A percentile compares a stretch with the other conserved stretches of the same genome.
These are phyloP conservation scores for Heliconius charithonia DNA, from an alignment of 2,888 invertebrate genomes.

Conservation along the genomic window DNA sequence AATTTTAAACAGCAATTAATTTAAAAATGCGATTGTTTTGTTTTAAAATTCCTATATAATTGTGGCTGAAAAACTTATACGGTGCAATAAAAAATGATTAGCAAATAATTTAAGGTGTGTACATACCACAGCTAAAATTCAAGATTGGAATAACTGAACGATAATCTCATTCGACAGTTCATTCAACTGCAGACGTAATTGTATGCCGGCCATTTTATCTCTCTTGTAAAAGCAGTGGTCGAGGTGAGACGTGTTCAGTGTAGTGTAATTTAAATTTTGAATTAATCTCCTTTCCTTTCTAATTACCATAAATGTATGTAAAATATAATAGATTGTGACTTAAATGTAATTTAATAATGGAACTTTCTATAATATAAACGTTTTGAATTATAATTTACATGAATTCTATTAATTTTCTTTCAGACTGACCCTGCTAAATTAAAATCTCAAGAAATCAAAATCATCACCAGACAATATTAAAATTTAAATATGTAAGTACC, in stretches of 20 bases:
- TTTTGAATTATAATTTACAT: not conserved
- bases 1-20: no score
- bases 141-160: not conserved
- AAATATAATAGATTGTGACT: not conserved
- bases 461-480: constrained; percentile 59
- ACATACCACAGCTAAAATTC: not conserved
- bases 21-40: no score
- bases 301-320: constrained; percentile 5
- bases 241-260: constrained; percentile 69
- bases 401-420: constrained; percentile 47
- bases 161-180: constrained; percentile 29
- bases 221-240: constrained; percentile 75
- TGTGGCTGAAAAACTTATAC: no score
- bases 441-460: constrained; percentile 59
- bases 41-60: no score
- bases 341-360: not conserved
- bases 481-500: constrained; percentile 68
- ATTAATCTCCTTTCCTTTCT: constrained; percentile 19
- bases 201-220: constrained; percentile 51
- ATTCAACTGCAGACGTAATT: constrained; percentile 28
- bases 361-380: not conserved
- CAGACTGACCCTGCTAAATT: constrained; percentile 74
- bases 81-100: no score
- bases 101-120: not conserved
- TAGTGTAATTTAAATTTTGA: constrained; percentile 9